Evolutionary conservation across 2,888 invertebrate species (phyloP).

Genomic region (Melinaea marsaeus): DNA sequence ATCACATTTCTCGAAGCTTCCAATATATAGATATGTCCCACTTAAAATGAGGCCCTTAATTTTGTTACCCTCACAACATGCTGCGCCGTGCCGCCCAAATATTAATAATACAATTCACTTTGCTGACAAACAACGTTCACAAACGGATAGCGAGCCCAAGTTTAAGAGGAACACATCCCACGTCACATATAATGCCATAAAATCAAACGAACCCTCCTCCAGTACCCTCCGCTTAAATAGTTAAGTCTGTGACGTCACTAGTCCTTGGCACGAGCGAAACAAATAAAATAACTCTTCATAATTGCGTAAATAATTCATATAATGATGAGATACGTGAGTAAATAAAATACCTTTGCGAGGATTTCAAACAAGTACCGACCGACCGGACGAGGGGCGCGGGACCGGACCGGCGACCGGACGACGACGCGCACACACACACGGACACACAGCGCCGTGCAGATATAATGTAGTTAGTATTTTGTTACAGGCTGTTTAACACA

Average conservation of each 20-base stretch:
- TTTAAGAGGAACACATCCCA: constrained; percentile 16
- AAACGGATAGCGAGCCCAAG: background rate
- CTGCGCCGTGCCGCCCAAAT: too few relatives aligned
- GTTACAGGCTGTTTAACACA: too few relatives aligned
- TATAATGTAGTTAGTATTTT: too few relatives aligned
- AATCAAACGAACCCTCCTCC: constrained; percentile 8
- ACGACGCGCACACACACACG: background rate
- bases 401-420: constrained; percentile 37
- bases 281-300: constrained; percentile 28
- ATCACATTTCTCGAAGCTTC: constrained; percentile 17
- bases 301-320: constrained; percentile 44
- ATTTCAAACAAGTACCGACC: constrained; percentile 31
- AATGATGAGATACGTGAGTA: constrained; percentile 50
- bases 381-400: constrained; percentile 31
- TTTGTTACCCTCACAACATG: too few relatives aligned
- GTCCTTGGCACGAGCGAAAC: constrained; percentile 37
- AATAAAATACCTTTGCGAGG: constrained; percentile 61
- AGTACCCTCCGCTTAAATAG: constrained; percentile 11
- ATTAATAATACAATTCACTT: background rate
- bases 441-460: background rate
- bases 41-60: background rate
- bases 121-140: background rate
- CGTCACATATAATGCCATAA: constrained; percentile 14
- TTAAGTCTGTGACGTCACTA: constrained; percentile 4
- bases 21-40: constrained; percentile 3